Conservation (phyloP, 1,140 invertebrate species). For the Zaprionus tsacasi region DNA sequence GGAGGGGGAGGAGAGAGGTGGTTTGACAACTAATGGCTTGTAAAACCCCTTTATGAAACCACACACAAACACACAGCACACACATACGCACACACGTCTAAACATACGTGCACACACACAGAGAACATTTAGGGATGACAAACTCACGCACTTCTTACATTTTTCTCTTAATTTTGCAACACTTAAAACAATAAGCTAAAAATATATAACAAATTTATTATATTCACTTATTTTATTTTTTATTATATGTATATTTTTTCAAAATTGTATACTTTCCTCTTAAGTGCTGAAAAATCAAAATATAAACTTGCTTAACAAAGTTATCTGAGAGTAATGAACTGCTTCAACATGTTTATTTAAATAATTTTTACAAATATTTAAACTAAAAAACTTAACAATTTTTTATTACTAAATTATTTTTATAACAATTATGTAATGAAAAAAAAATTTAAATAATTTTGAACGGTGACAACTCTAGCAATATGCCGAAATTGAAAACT, state of each 20-base stretch:
- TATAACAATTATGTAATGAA: background rate
- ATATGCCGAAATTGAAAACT: background rate
- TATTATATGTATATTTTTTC: background rate
- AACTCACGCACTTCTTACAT: background rate
- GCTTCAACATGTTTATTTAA: background rate
- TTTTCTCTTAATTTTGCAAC: background rate
- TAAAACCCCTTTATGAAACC: constrained; percentile 64
- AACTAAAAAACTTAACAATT: background rate
- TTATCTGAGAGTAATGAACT: too few relatives aligned
- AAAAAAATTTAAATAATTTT: background rate
- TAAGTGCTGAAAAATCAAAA: background rate
- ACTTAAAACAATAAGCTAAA: background rate
- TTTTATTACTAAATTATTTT: background rate
- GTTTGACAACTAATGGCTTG: constrained; percentile 74
- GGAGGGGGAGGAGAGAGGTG: background rate
- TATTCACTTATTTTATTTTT: background rate
- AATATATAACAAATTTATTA: background rate
- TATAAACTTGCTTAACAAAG: background rate
- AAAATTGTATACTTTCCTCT: background rate
- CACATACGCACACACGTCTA: background rate
- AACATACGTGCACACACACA: constrained; percentile 3
- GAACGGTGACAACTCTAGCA: background rate
- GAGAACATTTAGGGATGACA: constrained; percentile 32
- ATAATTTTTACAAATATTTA: background rate
- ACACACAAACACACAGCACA: constrained; percentile 10